Evolutionary conservation across 2,888 invertebrate genomes (phyloP), one percentile per base, ranked within the genome.

Genomic region (Aelia acuminata): DNA sequence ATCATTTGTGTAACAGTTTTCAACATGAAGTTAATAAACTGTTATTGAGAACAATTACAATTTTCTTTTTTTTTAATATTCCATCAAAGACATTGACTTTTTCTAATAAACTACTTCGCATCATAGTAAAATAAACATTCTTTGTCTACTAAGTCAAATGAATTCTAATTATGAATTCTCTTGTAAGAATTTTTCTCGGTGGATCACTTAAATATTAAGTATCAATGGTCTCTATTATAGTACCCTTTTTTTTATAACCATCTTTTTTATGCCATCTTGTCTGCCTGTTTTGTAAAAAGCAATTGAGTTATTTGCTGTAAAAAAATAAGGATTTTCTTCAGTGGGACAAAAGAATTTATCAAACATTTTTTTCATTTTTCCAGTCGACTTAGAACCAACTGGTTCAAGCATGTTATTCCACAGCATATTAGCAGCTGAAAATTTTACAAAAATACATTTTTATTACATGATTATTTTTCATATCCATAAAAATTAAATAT

Each of bases 321-420:
- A 96, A 88, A 96, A 93, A 92, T 93, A 96, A 0, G 96, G 96
- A 0, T 94, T 93, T 3, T 92, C 91, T 0, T 91, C 90, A 0
- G 93, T 93, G 0, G 96, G 96, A 89, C 96, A 96, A 87, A 93
- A 92, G 91, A 96, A 94, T 43, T 93, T 93, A 84, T 94, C 94
- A 92, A 95, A 92, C 87, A 95, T 92, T 26, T 93, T 92, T 0
- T 94, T 94, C n/a, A 94, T 92, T 15, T 92, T 93, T 85, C 92
- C 92, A 86, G 93, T 93, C 0, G 94, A 94, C 91, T 96, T 96
- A 90, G 93, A 93, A 47, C 95, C 95, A 5, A 95, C 94, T 0
- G 96, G 95, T 91, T 96, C 95, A 39, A 96, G 91, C 89, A 96
- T 93, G 91, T 96, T 96, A 92, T 96, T 96, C 96, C 96, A 96